Evolutionary conservation across 2,113 vertebrate species (phyloP), one percentile per base, ranked within the genome.

Genomic region (Pygathrix nemaeus): DNA sequence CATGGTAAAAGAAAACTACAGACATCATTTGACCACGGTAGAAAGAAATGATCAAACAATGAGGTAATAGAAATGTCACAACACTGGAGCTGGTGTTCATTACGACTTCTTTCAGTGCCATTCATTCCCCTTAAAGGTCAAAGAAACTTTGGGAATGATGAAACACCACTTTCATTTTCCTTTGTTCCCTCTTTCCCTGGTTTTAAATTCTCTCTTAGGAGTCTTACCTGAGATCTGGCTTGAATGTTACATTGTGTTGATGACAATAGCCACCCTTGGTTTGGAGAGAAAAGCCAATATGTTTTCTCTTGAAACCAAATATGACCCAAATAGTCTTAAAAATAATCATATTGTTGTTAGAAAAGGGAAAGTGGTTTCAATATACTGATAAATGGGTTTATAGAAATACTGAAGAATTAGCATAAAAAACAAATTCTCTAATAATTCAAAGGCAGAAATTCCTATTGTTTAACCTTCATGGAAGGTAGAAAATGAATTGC

Each of bases 21-120:
- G 88, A 93, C 70, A 96, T 96, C 82, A 87, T 95, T 82, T 91
- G 64, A 64, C 90, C 91, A 81, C 16, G 64, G 55, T n/a, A 43
- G 73, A 97, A 78, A 95, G 70, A 82, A 97, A 98, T 97, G 81
- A 97, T 61, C 76, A 95, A 81, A 88, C 80, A 92, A 95, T 93
- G 94, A 98, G 84, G 96, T 66, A 93, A 91, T 57, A 25, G 1
- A 97, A 98, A 97, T 97, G 87, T 97, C 96, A 93, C 6, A 88
- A 55, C 11, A 38, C 93, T 79, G 86, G 17, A 92, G 55, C 55
- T 85, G 92, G 75, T 92, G 38, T 93, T 97, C 96, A 96, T 96
- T 95, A 97, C 72, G 43, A 90, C 25, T 52, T 90, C 82, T 88
- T 38, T 86, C 16, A 21, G 61, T 48, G 66, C 32, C 64, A 35